phyloP scores from a whole-genome alignment of 2,888 invertebrate genomes.

The Seira sanloemensis region DNA sequence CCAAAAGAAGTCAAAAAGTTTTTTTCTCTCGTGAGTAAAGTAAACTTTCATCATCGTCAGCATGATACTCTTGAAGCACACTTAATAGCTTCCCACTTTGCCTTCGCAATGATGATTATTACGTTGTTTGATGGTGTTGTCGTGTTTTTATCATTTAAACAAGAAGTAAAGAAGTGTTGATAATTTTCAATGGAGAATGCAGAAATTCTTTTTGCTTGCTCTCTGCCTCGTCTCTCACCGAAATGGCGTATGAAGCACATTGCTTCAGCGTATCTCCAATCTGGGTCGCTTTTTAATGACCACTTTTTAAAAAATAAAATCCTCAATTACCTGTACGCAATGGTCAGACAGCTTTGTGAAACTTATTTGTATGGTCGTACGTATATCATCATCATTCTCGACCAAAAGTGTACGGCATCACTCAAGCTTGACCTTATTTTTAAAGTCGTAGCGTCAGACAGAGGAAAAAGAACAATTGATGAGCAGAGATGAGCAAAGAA shows the following conservation, averaged over 20 bases:
- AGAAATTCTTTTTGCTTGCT: conserved; percentile 16
- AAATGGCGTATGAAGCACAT: neutral
- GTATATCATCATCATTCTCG: neutral
- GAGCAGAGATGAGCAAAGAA: too few species aligned
- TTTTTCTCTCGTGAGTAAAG: neutral
- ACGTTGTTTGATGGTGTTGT: conserved; percentile 36
- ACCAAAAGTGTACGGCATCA: neutral
- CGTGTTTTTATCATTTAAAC: conserved; percentile 55
- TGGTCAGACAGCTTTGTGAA: too few species aligned
- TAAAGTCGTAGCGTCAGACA: neutral
- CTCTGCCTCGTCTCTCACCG: neutral
- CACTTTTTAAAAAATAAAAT: conserved; percentile 34
- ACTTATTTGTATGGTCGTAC: neutral
- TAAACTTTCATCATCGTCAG: conserved; percentile 35
- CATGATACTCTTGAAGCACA: neutral
- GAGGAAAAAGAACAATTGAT: neutral
- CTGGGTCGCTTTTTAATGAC: conserved; percentile 61
- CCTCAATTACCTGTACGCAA: neutral
- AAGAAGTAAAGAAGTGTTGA: conserved; percentile 43
- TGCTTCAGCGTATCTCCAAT: conserved; percentile 32
- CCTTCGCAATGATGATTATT: neutral
- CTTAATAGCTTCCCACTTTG: neutral
- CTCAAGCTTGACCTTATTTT: neutral
- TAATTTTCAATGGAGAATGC: conserved; percentile 54
- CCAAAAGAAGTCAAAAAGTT: neutral